Conservation (phyloP, 2,113 vertebrate species). For the Proteles cristata region DNA sequence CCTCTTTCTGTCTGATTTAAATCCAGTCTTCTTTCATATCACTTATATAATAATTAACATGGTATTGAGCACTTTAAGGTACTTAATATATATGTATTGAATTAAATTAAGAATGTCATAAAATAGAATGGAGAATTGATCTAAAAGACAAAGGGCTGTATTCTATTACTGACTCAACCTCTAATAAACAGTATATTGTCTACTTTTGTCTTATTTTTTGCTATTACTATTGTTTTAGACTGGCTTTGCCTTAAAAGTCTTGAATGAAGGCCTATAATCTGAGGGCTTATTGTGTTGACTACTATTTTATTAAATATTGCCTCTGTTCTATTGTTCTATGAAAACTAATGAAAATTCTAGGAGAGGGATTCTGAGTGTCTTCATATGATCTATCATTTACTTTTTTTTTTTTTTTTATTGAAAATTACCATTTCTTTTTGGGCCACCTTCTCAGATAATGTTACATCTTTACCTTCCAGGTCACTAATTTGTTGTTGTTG, state of each 20-base stretch:
- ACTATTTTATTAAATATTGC: neutral
- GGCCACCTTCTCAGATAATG: neutral
- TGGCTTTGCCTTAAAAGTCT: neutral
- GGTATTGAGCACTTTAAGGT: conserved; percentile 18
- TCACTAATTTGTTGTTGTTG: neutral
- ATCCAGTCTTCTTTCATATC: conserved; percentile 19
- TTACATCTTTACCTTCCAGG: neutral
- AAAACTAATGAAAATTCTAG: neutral
- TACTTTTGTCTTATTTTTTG: neutral
- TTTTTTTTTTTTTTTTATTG: neutral
- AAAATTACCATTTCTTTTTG: neutral
- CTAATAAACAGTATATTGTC: neutral
- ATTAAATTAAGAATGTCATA: conserved; percentile 28
- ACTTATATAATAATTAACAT: conserved; percentile 42
- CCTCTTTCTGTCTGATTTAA: neutral
- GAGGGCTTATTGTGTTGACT: neutral
- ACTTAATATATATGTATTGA: neutral
- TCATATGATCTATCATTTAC: neutral
- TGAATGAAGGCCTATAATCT: neutral
- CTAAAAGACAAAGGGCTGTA: neutral
- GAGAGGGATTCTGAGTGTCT: neutral
- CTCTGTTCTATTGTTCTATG: neutral
- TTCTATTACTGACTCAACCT: neutral
- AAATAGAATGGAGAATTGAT: neutral
- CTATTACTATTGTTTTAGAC: neutral